Percentiles rank a stretch among this genome's conserved stretches.
Evolutionary conservation across 2,888 invertebrate genomes (phyloP).

Genomic region (Hermaeophaga mercurialis): DNA sequence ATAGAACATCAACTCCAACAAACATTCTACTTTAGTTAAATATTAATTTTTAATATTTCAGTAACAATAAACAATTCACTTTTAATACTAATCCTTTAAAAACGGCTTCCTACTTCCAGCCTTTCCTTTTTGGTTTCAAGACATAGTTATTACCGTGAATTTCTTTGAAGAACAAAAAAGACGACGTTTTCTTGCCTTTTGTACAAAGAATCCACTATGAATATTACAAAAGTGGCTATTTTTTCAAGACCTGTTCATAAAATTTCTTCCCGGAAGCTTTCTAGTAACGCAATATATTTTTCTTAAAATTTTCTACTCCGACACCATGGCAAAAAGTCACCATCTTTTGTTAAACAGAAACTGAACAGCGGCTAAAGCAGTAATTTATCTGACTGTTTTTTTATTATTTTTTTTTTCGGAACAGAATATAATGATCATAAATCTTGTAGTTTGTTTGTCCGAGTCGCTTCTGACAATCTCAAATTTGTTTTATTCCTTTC

Average conservation of each 20-base stretch:
- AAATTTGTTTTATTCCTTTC: slow-evolving; percentile 1
- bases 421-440: slow-evolving; percentile 5
- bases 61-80: too few species aligned
- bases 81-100: too few species aligned
- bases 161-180: too few species aligned
- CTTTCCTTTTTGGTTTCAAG: too few species aligned
- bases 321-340: neutral
- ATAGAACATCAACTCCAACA: too few species aligned
- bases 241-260: neutral
- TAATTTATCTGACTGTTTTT: slow-evolving; percentile 8
- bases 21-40: too few species aligned
- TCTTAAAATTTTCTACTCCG: neutral
- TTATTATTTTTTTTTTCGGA: neutral
- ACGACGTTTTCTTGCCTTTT: too few species aligned
- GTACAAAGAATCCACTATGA: too few species aligned
- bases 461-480: slow-evolving; percentile 2
- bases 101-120: too few species aligned
- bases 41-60: too few species aligned
- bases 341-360: slow-evolving; percentile 6
- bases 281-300: neutral
- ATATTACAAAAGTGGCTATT: too few species aligned
- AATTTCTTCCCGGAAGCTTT: neutral
- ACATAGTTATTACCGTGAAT: too few species aligned
- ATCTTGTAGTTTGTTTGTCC: slow-evolving; percentile 9
- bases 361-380: slow-evolving; percentile 4